phyloP scores from a whole-genome alignment of 2,888 invertebrate genomes.

The Lycophotia porphyrea region DNA sequence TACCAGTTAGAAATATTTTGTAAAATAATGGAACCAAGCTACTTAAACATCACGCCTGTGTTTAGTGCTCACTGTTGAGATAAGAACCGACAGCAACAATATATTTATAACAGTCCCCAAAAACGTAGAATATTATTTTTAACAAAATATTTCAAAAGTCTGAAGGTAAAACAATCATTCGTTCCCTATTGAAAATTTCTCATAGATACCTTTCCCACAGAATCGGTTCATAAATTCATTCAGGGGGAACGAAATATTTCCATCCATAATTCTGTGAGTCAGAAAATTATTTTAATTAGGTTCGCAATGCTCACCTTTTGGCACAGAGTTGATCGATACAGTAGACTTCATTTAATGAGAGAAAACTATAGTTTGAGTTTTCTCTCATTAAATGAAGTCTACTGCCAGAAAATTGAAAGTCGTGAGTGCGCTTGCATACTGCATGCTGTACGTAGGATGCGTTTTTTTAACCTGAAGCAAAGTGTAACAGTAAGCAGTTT shows the following conservation, averaged over 20 bases:
- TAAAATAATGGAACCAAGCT: too few relatives aligned
- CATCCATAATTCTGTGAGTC: conserved; percentile 54
- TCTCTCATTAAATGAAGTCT: too few relatives aligned
- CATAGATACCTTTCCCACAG: conserved; percentile 5
- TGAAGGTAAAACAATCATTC: conserved; percentile 17
- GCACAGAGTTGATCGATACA: background rate
- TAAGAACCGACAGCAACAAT: background rate
- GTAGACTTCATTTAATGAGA: background rate
- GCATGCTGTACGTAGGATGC: background rate
- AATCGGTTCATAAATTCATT: conserved; percentile 33
- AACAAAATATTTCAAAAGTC: background rate
- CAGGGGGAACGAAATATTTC: conserved; percentile 42
- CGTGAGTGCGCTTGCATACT: background rate
- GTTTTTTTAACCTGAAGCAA: background rate
- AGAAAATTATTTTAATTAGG: conserved; percentile 56
- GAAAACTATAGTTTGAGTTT: too few relatives aligned
- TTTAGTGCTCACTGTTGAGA: background rate
- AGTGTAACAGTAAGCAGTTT: background rate
- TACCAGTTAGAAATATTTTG: background rate
- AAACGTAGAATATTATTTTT: background rate
- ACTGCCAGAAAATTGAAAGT: background rate
- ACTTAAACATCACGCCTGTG: background rate
- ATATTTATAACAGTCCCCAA: background rate
- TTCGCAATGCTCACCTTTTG: conserved; percentile 34
- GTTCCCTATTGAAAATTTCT: background rate